Base-by-base conservation (phyloP, 2,113 vertebrate species). In the Cynopterus brachyotis region DNA sequence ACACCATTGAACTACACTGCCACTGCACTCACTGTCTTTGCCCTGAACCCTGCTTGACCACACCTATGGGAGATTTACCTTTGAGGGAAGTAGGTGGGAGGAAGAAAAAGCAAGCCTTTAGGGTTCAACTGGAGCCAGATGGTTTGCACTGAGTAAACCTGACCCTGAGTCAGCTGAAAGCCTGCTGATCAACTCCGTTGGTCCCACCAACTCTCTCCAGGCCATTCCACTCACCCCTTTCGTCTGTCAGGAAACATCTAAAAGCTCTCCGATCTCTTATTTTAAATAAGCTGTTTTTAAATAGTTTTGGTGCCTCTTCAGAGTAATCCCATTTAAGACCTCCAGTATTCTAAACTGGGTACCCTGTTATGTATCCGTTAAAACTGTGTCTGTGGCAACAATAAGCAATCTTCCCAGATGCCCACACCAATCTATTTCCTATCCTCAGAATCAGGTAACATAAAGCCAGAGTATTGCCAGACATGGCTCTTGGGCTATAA, bases 381-480 rank as follows among this genome's bases (percentile, higher is more conserved):
- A 35, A 67, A 37, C 60, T 6, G 6, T 42, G 15, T 42, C 24
- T 6, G 3, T 32, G 24, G 82, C 50, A 12, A 37, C 20, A 35
- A 9, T 3, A 2, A 81, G 26, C 30, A 28, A 30, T 66, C 42
- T 13, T 40, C 16, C 4, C 42, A 15, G 35, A 17, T 2, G 0
- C 17, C 84, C 59, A 17, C 2, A 0, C 6, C 4, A 5, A 12
- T 12, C 59, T 12, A 7, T 15, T 35, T 55, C 30, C 3, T 9
- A 17, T 16, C 1, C 12, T 7, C 4, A 7, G 17, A 32, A 59
- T 69, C 47, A 64, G 75, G 19, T 0, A 45, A 10, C 73, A n/a
- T 0, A 1, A 22, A 12, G 60, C 53, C 15, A 2, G 17, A 9
- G 16, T 4, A 1, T 7, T 12, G 20, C 9, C 5, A 10, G 57